phyloP scores from a whole-genome alignment of 2,888 invertebrate species.

The Ptychoptera contaminata region DNA sequence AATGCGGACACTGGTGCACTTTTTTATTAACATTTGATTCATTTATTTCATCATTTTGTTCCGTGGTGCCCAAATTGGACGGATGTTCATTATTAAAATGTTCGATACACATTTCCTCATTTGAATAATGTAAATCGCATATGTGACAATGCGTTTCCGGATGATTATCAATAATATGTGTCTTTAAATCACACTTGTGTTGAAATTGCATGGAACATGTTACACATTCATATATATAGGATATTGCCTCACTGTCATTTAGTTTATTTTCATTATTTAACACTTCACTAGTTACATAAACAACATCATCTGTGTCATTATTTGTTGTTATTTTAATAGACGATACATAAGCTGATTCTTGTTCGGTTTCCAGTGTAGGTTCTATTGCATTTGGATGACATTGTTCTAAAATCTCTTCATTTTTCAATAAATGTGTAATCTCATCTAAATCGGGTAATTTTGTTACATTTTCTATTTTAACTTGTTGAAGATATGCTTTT shows the following conservation, averaged over 20 bases:
- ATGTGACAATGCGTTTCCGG: background rate
- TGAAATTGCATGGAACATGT: background rate
- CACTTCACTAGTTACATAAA: constrained; percentile 2
- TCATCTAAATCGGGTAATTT: constrained; percentile 1
- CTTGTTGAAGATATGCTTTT: constrained; percentile 18
- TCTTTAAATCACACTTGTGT: background rate
- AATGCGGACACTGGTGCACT: constrained; percentile 10
- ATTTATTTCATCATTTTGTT: constrained; percentile 7
- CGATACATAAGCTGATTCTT: background rate
- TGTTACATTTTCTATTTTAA: background rate
- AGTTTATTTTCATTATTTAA: constrained; percentile 3
- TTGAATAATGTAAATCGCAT: background rate
- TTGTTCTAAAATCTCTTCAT: background rate
- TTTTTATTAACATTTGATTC: background rate
- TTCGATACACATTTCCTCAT: background rate
- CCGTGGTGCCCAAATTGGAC: background rate
- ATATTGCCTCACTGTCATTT: background rate
- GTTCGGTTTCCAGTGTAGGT: constrained; percentile 1
- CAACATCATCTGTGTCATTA: constrained; percentile 3
- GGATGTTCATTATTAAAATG: background rate
- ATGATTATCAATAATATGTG: background rate
- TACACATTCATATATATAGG: constrained; percentile 5
- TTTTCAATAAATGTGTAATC: background rate
- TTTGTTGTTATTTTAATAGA: background rate
- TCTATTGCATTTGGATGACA: constrained; percentile 1